phyloP scores from a whole-genome alignment of 1,140 invertebrate species.

The Pseudobourletiella spinata region DNA sequence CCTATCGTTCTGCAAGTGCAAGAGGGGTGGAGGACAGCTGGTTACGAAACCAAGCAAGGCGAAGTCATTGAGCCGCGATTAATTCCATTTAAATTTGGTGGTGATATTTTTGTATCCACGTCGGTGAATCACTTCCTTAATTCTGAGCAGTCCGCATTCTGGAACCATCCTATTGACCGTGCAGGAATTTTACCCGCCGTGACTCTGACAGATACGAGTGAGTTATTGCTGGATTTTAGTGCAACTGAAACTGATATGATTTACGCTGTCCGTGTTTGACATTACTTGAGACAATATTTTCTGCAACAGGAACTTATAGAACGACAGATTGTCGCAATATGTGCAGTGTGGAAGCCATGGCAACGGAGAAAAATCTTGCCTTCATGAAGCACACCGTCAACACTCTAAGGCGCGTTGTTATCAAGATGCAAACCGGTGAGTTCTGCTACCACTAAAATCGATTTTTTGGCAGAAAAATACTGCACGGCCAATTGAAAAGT shows the following conservation, averaged over 20 bases:
- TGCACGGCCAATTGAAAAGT: too few species aligned
- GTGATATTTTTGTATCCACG: background rate
- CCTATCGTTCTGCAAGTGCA: conserved; percentile 1
- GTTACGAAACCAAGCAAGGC: too few species aligned
- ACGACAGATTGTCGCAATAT: background rate
- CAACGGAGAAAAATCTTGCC: background rate
- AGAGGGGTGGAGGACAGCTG: too few species aligned
- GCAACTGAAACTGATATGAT: background rate
- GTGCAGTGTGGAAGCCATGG: background rate
- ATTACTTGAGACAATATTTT: background rate
- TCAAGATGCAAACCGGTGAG: background rate
- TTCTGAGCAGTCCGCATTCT: conserved; percentile 21
- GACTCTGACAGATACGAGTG: conserved; percentile 27
- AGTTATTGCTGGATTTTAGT: background rate
- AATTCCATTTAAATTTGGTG: background rate
- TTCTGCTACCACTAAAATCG: too few species aligned
- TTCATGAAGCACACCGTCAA: background rate
- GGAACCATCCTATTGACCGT: conserved; percentile 15
- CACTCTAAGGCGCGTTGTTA: background rate
- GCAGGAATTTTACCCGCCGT: conserved; percentile 8
- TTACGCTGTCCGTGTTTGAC: too few species aligned
- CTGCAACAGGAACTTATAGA: background rate
- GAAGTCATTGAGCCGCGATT: too few species aligned
- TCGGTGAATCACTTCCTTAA: conserved; percentile 13
- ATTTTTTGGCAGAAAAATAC: too few species aligned